Conservation (phyloP, 2,113 vertebrate genomes). For the Nannospalax galili region DNA sequence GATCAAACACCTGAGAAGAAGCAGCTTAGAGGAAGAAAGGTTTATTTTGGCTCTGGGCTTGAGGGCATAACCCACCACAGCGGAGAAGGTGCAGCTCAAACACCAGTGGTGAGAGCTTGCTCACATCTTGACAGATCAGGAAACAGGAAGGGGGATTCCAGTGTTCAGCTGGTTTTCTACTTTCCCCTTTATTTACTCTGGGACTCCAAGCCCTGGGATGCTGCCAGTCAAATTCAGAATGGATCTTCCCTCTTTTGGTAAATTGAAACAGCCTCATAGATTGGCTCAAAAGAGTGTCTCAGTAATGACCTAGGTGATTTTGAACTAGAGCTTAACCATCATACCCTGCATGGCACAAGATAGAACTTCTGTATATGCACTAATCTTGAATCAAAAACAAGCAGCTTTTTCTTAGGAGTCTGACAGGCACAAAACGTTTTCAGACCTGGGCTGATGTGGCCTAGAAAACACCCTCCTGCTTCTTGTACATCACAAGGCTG, state of each 20-base stretch:
- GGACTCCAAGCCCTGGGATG: background rate
- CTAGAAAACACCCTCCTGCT: constrained; percentile 40
- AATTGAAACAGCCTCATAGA: background rate
- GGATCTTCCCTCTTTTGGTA: background rate
- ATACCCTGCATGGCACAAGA: background rate
- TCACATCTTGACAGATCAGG: background rate
- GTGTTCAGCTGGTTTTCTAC: background rate
- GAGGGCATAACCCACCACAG: background rate
- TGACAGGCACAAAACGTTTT: background rate
- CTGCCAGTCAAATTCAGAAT: background rate
- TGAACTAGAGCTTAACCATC: background rate
- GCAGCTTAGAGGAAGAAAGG: background rate
- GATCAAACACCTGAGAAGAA: no score
- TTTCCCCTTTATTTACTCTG: background rate
- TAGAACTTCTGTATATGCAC: no score
- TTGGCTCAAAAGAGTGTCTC: background rate
- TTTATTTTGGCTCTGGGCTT: background rate
- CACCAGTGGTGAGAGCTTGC: background rate
- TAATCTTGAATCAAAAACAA: background rate
- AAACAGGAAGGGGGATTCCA: background rate
- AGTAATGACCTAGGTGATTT: background rate
- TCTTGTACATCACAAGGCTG: background rate
- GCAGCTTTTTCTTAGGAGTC: background rate
- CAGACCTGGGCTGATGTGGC: background rate
- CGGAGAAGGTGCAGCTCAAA: background rate